Evolutionary conservation across 2,113 vertebrate genomes (phyloP).

Genomic region (Dissostichus mawsoni): DNA sequence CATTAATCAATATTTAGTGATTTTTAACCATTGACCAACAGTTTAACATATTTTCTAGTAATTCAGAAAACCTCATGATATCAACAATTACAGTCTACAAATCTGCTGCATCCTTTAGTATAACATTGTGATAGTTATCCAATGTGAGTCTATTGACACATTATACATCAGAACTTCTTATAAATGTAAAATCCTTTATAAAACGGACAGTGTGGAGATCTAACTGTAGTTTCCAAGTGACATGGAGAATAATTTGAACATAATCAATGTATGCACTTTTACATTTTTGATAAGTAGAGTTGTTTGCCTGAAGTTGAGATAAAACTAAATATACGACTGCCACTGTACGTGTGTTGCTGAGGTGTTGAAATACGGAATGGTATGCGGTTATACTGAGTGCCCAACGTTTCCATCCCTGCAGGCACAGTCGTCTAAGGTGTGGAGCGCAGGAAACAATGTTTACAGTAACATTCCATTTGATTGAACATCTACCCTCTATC

Average conservation of each 20-base stretch:
- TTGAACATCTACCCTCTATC: constrained; percentile 25
- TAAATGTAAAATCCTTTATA: neutral
- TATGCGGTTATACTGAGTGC: constrained; percentile 32
- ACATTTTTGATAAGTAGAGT: too few species aligned
- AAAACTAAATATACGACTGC: neutral
- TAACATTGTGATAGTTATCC: neutral
- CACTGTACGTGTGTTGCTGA: neutral
- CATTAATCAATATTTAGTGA: neutral
- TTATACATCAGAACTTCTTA: neutral
- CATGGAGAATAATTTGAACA: neutral
- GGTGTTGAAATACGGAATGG: neutral
- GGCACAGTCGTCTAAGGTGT: constrained; percentile 31
- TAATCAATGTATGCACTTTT: too few species aligned
- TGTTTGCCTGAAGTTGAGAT: neutral
- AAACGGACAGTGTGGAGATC: neutral
- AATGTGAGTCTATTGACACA: too few species aligned
- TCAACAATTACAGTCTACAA: neutral
- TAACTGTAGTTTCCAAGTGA: neutral
- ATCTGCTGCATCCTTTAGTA: neutral
- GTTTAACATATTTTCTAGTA: neutral
- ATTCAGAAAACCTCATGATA: neutral
- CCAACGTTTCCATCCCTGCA: constrained; percentile 59
- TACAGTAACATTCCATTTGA: constrained; percentile 51
- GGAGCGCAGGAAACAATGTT: constrained; percentile 30
- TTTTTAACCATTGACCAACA: neutral